Percentiles rank a stretch among this genome's conserved stretches.
Conservation (phyloP, 2,113 vertebrate species). For the Rhineura floridana region DNA sequence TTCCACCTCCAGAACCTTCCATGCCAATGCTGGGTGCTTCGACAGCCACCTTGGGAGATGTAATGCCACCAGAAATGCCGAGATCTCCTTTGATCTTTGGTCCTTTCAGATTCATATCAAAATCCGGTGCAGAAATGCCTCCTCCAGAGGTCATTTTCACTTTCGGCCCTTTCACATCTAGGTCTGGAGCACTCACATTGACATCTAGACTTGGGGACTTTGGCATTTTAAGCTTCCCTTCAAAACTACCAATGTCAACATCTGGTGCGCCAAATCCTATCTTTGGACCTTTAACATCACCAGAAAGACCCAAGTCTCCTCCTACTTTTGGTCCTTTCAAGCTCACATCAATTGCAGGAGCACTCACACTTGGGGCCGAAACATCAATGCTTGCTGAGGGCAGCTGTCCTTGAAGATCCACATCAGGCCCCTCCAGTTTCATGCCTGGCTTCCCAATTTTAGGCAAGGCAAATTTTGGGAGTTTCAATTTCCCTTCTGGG, state of each 20-base stretch:
- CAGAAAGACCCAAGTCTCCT: constrained; percentile 55
- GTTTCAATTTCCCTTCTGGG: constrained; percentile 65
- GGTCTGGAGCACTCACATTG: not conserved
- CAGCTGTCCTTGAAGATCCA: constrained; percentile 44
- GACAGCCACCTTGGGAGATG: constrained; percentile 25
- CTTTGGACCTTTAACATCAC: constrained; percentile 16
- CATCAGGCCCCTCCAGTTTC: constrained; percentile 40
- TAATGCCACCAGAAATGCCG: constrained; percentile 46
- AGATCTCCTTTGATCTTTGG: constrained; percentile 75
- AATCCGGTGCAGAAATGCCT: not conserved
- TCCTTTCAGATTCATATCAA: constrained; percentile 72
- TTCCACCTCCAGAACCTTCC: constrained; percentile 63
- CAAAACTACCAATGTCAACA: constrained; percentile 46
- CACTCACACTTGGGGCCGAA: not conserved
- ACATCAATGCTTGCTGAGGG: constrained; percentile 22
- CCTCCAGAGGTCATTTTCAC: constrained; percentile 52
- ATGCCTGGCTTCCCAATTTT: constrained; percentile 45
- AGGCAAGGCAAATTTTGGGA: constrained; percentile 69
- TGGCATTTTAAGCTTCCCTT: constrained; percentile 63
- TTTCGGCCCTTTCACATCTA: constrained; percentile 46
- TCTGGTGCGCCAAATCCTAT: constrained; percentile 26
- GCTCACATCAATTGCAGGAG: constrained; percentile 27
- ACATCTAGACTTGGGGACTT: not conserved
- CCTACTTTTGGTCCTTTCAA: constrained; percentile 76
- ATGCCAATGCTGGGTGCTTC: not conserved